Base-by-base conservation (phyloP, 2,113 vertebrate genomes). In the Motacilla alba region DNA sequence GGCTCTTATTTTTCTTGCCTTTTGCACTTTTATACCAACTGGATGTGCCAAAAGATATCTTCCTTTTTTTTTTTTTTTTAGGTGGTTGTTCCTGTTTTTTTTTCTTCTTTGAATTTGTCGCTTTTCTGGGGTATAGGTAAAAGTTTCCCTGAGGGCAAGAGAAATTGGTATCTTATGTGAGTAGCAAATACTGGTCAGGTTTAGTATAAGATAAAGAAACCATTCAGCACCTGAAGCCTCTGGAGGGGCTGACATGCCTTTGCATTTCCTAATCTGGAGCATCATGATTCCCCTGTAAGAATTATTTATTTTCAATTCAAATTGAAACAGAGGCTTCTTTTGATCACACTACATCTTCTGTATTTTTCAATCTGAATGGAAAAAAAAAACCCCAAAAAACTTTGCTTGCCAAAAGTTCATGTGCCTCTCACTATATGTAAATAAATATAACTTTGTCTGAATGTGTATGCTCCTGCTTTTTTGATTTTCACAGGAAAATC, bases 261-360 rank as follows among this genome's bases (percentile, higher is more conserved):
- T 75, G 41, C 6, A 10, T 19, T 13, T 62, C 43, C 46, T 50
- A 9, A 52, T 35, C 43, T 30, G 33, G 22, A 87, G 20, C 26
- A 49, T 28, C 27, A n/a, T 4, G 35, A 16, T 85, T 72, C 23
- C 26, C 18, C 31, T 5, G 3, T 41, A 63, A 60, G 41, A 67
- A 76, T 82, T 26, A 63, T 11, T 67, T 72, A 3, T 68, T 84
- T 89, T 74, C 31, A 46, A 5, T 67, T 81, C 37, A 66, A 78
- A 49, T 80, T 87, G 7, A 22, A 30, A 8, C 18, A 64, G 5
- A 47, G 10, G 4, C 46, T 85, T 39, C 27, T 76, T 80, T 72
- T 86, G 41, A 55, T 6, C 27, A 44, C 5, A 7, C 6, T 72
- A 13, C 1, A 1, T 60, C 66, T 75, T 63, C 27, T 0, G 0